Percentiles rank a stretch among this genome's conserved stretches.
phyloP scores from a whole-genome alignment of 2,113 vertebrate genomes.

The Pandion haliaetus region DNA sequence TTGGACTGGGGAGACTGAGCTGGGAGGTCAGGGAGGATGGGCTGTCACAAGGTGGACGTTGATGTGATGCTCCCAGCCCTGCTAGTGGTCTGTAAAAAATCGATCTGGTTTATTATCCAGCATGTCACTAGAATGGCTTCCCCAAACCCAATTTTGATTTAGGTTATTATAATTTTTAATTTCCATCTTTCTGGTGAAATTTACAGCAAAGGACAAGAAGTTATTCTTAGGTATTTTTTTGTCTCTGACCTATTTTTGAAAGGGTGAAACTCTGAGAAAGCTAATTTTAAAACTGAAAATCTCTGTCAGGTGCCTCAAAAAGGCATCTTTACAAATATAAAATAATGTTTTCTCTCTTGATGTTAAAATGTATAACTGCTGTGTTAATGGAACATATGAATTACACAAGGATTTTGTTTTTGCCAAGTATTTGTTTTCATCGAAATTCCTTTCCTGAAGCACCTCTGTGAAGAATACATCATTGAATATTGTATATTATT shows the following conservation, averaged over 20 bases:
- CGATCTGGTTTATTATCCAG: background rate
- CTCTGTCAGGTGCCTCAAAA: background rate
- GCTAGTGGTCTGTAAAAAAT: background rate
- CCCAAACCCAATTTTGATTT: background rate
- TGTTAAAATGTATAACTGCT: background rate
- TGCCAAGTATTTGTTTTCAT: background rate
- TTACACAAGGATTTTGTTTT: background rate
- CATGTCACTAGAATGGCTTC: background rate
- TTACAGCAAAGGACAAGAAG: background rate
- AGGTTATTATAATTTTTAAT: background rate
- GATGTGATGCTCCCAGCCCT: background rate
- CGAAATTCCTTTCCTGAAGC: background rate
- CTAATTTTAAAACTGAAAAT: background rate
- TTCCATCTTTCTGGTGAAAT: background rate
- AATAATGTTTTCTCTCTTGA: background rate
- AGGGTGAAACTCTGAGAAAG: background rate
- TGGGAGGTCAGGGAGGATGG: background rate
- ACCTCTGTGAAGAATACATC: background rate
- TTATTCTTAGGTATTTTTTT: background rate
- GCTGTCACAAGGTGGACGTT: background rate
- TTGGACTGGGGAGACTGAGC: background rate
- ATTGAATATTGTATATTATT: background rate
- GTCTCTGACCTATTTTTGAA: background rate
- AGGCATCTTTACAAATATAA: background rate
- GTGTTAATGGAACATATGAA: background rate